These are phyloP conservation scores for Drosophila eugracilis DNA, from an alignment of 1,140 invertebrate genomes.

Conservation along the genomic window DNA sequence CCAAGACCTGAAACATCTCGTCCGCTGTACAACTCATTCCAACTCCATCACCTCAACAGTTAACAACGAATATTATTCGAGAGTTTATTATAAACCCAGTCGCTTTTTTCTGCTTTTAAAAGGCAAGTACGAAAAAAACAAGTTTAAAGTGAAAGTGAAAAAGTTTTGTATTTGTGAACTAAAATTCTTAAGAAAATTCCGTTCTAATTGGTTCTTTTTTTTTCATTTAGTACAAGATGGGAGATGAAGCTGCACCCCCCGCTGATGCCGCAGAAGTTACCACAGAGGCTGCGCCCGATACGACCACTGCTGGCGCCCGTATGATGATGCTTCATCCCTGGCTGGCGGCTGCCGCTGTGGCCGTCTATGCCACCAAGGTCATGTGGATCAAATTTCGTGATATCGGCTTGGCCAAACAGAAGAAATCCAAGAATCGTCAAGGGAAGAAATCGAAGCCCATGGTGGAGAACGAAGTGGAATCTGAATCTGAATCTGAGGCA, in stretches of 20 bases:
- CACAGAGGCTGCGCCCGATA: not conserved
- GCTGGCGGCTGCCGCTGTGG: constrained; percentile 32
- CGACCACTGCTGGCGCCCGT: constrained; percentile 27
- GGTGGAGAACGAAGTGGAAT: not conserved
- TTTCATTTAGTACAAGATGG: constrained; percentile 2
- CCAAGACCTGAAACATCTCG: not conserved
- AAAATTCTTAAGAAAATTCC: no score
- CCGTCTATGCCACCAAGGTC: constrained; percentile 30
- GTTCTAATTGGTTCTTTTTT: no score
- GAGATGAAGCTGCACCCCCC: not conserved
- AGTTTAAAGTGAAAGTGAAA: no score
- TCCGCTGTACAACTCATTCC: constrained; percentile 6
- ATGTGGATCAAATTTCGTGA: constrained; percentile 44
- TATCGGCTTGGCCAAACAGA: constrained; percentile 1
- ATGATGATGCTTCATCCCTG: constrained; percentile 21
- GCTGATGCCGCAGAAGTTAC: not conserved
- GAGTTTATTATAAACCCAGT: not conserved
- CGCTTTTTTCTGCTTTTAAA: not conserved
- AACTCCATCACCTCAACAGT: constrained; percentile 3
- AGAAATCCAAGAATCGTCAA: not conserved
- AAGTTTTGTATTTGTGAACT: no score
- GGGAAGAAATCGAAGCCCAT: not conserved
- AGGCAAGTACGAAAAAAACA: constrained; percentile 6
- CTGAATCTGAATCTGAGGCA: not conserved
- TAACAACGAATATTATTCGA: constrained; percentile 13